Base-by-base conservation (phyloP, 35 echinoderm and acorn worm genomes). In the Eucidaris tribuloides region DNA sequence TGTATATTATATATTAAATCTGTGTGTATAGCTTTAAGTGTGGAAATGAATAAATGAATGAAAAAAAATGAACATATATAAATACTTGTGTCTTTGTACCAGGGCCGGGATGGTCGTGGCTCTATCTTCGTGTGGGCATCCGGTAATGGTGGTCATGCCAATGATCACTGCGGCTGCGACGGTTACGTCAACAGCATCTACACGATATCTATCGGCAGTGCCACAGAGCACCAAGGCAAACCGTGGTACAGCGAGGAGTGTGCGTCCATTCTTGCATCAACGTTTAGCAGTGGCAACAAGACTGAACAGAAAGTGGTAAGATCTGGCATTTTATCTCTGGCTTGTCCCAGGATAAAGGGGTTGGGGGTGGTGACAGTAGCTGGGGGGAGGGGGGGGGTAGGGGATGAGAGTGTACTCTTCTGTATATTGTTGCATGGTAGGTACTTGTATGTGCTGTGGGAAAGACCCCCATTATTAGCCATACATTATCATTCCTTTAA, bases 61-160 rank as follows among this genome's bases (percentile, higher is more conserved):
- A n/a, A n/a, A n/a, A n/a, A n/a, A n/a, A n/a, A n/a, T n/a, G n/a
- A n/a, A n/a, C n/a, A 28, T 49, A 50, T 15, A 19, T 65, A 65
- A 34, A 7, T 2, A 36, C 41, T 78, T 84, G 11, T 22, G 41
- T 79, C 42, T 34, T 87, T 23, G 25, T 4, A n/a, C 18, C 85
- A 99, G 96, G 96, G 96, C 29, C 77, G 96, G 3, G 59, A 81
- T 46, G 96, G 96, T 7, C 83, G 86, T 18, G 96, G 96, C 27
- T 85, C 83, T n/a, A 87, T 99, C 60, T 99, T 90, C 57, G 96
- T 99, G 5, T 99, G 96, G 96, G 96, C 96, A 24, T 99, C 96
- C 5, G 96, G 96, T 25, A 99, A 99, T 14, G 96, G 90, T 33
- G 96, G 91, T 45, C 44, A 38, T 2, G 32, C 34, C 19, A 44